Conservation (phyloP, 2,888 invertebrate genomes). For the Arctia plantaginis region DNA sequence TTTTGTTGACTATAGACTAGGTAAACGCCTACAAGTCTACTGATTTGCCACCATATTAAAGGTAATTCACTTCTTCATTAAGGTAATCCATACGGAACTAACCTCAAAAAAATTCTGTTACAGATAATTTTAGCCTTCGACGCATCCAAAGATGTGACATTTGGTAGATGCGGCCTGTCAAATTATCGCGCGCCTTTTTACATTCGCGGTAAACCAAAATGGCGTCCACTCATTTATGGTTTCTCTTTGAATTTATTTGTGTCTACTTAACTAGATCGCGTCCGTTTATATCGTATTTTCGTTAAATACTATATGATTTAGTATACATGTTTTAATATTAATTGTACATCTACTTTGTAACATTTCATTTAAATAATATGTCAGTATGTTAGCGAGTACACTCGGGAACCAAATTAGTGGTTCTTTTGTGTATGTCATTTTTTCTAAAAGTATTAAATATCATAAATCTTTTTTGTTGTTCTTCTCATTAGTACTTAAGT, state of each 20-base stretch:
- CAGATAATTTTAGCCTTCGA: constrained; percentile 22
- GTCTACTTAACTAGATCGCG: constrained; percentile 19
- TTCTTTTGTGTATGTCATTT: not conserved
- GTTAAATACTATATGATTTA: constrained; percentile 33
- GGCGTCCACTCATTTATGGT: constrained; percentile 15
- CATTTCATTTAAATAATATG: not conserved
- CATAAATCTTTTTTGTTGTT: no score
- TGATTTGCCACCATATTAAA: not conserved
- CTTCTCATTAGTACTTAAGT: no score
- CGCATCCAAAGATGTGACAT: constrained; percentile 57
- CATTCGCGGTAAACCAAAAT: constrained; percentile 32
- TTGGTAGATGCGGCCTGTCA: constrained; percentile 67
- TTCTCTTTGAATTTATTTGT: constrained; percentile 8
- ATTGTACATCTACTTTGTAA: not conserved
- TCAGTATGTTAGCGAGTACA: not conserved
- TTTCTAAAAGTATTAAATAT: not conserved
- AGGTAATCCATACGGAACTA: constrained; percentile 27
- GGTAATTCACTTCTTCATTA: not conserved
- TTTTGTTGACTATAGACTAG: not conserved
- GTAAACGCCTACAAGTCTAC: not conserved
- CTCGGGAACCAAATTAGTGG: not conserved
- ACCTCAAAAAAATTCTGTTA: not conserved
- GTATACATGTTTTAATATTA: not conserved
- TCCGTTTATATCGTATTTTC: constrained; percentile 27
- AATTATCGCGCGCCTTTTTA: constrained; percentile 55